phyloP scores from a whole-genome alignment of 2,888 invertebrate genomes.

The Campoplex capitator region DNA sequence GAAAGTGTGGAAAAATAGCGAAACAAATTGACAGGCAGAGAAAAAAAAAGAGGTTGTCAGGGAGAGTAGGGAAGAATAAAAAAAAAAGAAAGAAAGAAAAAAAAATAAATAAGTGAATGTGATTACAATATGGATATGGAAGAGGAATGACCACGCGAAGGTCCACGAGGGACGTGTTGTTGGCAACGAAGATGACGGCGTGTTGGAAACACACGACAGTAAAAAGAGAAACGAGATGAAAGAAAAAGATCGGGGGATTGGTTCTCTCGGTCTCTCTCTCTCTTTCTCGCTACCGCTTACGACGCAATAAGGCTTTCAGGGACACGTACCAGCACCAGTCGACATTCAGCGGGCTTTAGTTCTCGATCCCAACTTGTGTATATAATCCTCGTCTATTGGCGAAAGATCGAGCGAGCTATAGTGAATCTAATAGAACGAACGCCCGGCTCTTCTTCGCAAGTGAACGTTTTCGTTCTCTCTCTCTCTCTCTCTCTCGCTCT shows the following conservation, averaged over 20 bases:
- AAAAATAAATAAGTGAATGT: neutral
- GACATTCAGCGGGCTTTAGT: constrained; percentile 28
- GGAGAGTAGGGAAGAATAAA: neutral
- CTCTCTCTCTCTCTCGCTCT: neutral
- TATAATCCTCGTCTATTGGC: constrained; percentile 21
- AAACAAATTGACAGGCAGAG: neutral
- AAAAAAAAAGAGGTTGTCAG: neutral
- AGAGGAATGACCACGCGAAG: constrained; percentile 50
- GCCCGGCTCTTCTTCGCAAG: neutral
- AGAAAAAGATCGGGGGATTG: constrained; percentile 28
- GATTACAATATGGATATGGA: constrained; percentile 21
- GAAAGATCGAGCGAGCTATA: constrained; percentile 30
- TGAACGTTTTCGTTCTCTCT: neutral
- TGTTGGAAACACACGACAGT: constrained; percentile 25
- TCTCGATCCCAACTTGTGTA: constrained; percentile 31
- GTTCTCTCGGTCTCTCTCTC: constrained; percentile 17
- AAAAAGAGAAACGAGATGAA: constrained; percentile 25
- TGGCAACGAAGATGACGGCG: constrained; percentile 51
- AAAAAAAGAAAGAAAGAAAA: neutral
- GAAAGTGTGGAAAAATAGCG: neutral
- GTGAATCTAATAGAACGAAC: constrained; percentile 40
- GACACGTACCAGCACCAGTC: constrained; percentile 53
- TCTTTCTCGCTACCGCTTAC: constrained; percentile 53
- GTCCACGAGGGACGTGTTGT: constrained; percentile 38
- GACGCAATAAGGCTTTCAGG: constrained; percentile 71